Evolutionary conservation across 2,888 invertebrate species (phyloP).

Genomic region (Oscheius sp.): DNA sequence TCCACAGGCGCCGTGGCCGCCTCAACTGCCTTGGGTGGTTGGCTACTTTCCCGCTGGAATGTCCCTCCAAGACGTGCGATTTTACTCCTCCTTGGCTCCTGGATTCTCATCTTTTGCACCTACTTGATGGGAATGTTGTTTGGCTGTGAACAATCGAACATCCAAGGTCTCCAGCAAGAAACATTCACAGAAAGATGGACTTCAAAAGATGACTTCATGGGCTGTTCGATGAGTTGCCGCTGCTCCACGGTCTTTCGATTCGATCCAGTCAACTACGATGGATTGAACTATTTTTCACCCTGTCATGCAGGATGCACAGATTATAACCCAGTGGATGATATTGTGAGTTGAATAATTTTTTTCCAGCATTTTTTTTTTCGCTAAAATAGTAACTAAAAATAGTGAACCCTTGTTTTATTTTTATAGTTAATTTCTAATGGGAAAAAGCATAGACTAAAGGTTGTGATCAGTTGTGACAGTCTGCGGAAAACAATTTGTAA

Average conservation of each 20-base stretch:
- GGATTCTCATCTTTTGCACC: conserved; percentile 44
- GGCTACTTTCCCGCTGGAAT: conserved; percentile 51
- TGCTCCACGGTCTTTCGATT: conserved; percentile 71
- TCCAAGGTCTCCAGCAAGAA: conserved; percentile 34
- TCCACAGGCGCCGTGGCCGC: conserved; percentile 61
- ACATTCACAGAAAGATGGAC: background rate
- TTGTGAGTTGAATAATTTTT: no score
- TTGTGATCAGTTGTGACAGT: no score
- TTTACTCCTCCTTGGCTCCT: conserved; percentile 48
- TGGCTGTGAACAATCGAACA: conserved; percentile 50
- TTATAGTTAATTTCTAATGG: no score
- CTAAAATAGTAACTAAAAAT: no score
- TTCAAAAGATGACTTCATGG: background rate
- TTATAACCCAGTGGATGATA: conserved; percentile 38
- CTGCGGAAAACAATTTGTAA: no score
- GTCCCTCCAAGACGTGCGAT: conserved; percentile 50
- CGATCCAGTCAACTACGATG: conserved; percentile 76
- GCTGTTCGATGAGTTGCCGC: conserved; percentile 38
- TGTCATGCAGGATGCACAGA: conserved; percentile 80
- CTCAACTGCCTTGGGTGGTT: conserved; percentile 62
- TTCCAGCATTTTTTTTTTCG: background rate
- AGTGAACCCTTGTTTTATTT: no score
- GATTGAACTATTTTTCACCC: conserved; percentile 79
- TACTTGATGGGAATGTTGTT: conserved; percentile 47
- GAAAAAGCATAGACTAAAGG: no score